Evolutionary conservation across 1,140 invertebrate species (phyloP).

Genomic region (Pseudachorutes palmiensis): DNA sequence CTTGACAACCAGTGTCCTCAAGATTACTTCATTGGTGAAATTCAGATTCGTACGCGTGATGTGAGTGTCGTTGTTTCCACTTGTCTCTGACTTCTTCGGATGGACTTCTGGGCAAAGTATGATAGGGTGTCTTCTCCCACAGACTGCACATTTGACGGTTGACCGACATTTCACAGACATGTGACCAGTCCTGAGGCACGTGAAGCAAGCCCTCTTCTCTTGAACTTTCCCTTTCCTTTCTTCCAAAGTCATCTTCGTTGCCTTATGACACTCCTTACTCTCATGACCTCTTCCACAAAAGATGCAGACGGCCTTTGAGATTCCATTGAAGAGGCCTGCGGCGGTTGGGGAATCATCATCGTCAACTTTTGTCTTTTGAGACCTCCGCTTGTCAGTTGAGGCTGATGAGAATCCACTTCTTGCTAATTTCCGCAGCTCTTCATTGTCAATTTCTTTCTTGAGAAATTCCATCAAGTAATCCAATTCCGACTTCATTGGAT

Average conservation of each 20-base stretch:
- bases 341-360: neutral
- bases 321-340: neutral
- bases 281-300: conserved; percentile 8
- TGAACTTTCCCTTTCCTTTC: neutral
- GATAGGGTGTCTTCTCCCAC: neutral
- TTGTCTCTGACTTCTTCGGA: neutral
- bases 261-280: conserved; percentile 3
- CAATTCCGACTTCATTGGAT: conserved; percentile 15
- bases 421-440: neutral
- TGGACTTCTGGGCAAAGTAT: neutral
- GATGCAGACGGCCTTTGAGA: neutral
- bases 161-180: neutral
- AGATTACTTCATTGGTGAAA: conserved; percentile 10
- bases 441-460: conserved; percentile 35
- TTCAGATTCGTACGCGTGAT: neutral
- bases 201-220: neutral
- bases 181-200: conserved; percentile 9
- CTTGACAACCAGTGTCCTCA: conserved; percentile 15
- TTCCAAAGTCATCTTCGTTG: conserved; percentile 8
- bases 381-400: neutral
- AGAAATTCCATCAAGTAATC: conserved; percentile 38
- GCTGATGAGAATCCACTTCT: neutral
- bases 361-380: neutral
- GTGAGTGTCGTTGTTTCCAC: neutral
- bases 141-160: neutral